phyloP scores from a whole-genome alignment of 2,113 vertebrate species.

The Amblyopsis rosae region DNA sequence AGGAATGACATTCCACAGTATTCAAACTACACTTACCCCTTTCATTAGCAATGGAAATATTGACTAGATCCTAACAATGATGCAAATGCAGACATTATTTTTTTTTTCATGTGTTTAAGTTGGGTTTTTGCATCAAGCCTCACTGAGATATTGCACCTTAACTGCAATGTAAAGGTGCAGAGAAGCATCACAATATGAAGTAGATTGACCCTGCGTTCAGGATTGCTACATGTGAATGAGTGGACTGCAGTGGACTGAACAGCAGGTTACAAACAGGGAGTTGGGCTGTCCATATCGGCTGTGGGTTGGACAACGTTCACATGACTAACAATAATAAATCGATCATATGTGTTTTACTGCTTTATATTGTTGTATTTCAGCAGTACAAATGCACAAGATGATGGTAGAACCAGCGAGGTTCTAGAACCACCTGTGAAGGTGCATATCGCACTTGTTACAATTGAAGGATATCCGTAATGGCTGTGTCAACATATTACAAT shows the following conservation, averaged over 20 bases:
- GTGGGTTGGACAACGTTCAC: no score
- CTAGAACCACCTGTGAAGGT: neutral
- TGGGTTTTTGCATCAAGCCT: conserved; percentile 16
- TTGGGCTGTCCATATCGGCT: no score
- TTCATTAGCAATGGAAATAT: conserved; percentile 44
- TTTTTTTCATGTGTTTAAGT: conserved; percentile 38
- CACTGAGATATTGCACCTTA: neutral
- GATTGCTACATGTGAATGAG: no score
- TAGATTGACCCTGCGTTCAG: no score
- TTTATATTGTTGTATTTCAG: neutral
- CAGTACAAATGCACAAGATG: no score
- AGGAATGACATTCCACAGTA: conserved; percentile 27
- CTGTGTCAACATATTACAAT: no score
- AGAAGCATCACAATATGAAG: no score
- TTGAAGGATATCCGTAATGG: neutral
- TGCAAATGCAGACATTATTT: conserved; percentile 51
- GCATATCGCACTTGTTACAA: neutral
- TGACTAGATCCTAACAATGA: conserved; percentile 59
- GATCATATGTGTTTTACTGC: no score
- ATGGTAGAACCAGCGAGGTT: neutral
- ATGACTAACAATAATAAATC: no score
- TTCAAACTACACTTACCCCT: conserved; percentile 48
- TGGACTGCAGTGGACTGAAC: no score
- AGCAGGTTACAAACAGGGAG: no score
- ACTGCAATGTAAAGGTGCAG: no score